Evolutionary conservation across 2,113 vertebrate species (phyloP).

Genomic region (Pardalotus punctatus): DNA sequence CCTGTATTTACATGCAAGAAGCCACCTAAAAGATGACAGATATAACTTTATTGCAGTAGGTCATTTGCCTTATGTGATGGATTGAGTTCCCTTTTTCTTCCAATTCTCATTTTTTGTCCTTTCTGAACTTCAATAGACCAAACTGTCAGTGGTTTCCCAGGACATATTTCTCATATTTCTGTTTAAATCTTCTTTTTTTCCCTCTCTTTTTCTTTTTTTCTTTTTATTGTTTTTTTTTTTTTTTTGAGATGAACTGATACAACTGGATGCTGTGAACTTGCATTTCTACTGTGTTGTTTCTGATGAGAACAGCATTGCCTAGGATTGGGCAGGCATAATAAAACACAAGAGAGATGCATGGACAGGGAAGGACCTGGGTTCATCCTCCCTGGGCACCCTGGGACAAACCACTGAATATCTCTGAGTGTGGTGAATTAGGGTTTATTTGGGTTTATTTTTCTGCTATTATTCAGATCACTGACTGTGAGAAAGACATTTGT

Average conservation of each 20-base stretch:
- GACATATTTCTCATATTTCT: background rate
- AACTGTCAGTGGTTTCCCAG: background rate
- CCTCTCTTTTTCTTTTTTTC: background rate
- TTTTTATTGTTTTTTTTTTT: background rate
- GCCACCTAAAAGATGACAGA: background rate
- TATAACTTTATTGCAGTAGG: background rate
- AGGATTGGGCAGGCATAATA: background rate
- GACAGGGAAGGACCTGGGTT: accelerated
- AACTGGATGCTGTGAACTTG: background rate
- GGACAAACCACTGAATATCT: background rate
- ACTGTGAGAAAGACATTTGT: background rate
- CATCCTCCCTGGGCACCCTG: background rate
- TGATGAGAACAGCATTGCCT: background rate
- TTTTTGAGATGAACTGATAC: background rate
- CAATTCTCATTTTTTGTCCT: background rate
- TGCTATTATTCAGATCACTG: background rate
- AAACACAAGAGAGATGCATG: background rate
- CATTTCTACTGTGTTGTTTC: background rate
- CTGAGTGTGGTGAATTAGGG: background rate
- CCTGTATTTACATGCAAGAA: background rate
- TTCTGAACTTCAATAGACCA: background rate
- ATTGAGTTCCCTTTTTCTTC: background rate
- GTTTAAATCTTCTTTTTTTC: background rate
- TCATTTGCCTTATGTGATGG: background rate
- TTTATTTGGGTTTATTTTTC: background rate